Conservation (phyloP, 2,113 vertebrate genomes). For the Muscicapa adusta region DNA sequence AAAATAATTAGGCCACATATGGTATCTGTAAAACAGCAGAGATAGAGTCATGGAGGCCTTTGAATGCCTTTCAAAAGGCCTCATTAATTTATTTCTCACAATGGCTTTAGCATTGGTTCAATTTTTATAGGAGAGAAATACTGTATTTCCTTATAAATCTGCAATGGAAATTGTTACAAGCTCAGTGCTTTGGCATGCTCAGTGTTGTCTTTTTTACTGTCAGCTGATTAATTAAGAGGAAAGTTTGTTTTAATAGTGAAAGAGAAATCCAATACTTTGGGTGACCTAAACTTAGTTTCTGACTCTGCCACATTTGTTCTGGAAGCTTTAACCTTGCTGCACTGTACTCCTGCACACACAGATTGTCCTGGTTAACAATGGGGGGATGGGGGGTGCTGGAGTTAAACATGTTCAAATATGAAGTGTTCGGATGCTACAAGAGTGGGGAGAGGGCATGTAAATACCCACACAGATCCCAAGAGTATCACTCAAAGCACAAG, state of each 20-base stretch:
- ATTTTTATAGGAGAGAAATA: not conserved
- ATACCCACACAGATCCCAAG: not conserved
- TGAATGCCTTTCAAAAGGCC: not conserved
- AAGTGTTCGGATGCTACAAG: not conserved
- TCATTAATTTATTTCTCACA: not conserved
- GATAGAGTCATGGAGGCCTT: not conserved
- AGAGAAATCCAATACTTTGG: not conserved
- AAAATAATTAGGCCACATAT: not conserved
- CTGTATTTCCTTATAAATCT: not conserved
- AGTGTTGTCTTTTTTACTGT: not conserved
- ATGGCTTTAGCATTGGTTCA: not conserved
- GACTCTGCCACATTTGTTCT: not conserved
- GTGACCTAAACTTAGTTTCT: not conserved
- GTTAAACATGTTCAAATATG: not conserved
- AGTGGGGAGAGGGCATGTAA: not conserved
- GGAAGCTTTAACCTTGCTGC: not conserved
- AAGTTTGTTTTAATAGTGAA: not conserved
- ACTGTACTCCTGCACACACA: not conserved
- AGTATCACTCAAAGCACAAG: not conserved
- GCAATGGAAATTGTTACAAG: not conserved
- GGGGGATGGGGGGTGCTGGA: not conserved
- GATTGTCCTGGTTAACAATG: not conserved
- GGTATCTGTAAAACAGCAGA: not conserved
- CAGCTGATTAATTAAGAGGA: not conserved
- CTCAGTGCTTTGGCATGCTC: not conserved